Conservation (phyloP, 2,797 vertebrate species). For the Lutjanus argentimaculatus region DNA sequence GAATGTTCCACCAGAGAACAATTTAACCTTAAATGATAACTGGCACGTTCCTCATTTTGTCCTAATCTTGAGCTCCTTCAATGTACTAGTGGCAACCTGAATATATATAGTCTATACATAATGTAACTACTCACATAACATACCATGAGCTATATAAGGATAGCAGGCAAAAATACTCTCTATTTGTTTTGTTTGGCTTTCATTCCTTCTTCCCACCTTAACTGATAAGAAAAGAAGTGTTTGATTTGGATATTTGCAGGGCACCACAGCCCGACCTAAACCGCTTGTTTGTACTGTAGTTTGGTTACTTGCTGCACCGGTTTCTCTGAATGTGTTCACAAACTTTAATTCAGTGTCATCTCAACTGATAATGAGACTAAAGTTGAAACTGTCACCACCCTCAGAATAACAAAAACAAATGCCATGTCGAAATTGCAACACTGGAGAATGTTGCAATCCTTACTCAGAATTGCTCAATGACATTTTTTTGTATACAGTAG, state of each 20-base stretch:
- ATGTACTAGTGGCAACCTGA: too few species aligned
- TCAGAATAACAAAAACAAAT: not conserved
- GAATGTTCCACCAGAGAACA: too few species aligned
- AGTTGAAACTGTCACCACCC: not conserved
- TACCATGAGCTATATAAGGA: not conserved
- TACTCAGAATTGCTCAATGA: not conserved
- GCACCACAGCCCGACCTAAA: too few species aligned
- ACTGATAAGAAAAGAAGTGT: not conserved
- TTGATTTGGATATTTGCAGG: not conserved
- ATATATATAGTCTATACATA: too few species aligned
- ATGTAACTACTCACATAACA: too few species aligned
- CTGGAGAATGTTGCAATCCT: slow-evolving; percentile 13
- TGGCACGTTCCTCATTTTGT: too few species aligned
- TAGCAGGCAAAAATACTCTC: not conserved
- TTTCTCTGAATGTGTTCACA: not conserved
- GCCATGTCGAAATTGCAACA: not conserved
- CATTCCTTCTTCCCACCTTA: not conserved
- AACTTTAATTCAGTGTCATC: not conserved
- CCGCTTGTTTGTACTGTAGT: too few species aligned
- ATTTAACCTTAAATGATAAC: too few species aligned
- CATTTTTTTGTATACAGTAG: not conserved
- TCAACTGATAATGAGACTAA: not conserved
- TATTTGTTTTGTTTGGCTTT: not conserved
- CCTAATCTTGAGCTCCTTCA: too few species aligned
- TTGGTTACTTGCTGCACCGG: not conserved